These are phyloP conservation scores for Aurelia sp. DNA, from an alignment of 30 jellyfish, hydroid and myxozoan species.

Conservation along the genomic window DNA sequence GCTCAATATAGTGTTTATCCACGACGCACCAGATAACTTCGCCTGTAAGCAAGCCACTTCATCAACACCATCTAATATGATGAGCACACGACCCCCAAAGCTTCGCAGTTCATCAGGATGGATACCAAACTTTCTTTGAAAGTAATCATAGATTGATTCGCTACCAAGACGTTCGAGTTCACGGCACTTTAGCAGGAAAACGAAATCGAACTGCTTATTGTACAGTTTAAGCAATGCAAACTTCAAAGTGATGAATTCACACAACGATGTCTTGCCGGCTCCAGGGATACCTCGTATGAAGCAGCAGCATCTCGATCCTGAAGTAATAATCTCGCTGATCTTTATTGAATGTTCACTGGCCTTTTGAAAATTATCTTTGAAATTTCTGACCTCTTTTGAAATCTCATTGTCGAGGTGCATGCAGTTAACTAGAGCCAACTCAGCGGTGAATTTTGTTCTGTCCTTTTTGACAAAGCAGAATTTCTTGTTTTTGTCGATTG, in stretches of 20 bases:
- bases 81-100: background rate
- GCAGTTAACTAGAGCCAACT: too few relatives aligned
- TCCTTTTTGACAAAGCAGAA: too few relatives aligned
- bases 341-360: background rate
- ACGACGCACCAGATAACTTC: background rate
- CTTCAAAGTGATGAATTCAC: background rate
- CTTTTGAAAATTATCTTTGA: background rate
- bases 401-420: too few relatives aligned
- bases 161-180: background rate
- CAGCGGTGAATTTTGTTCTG: too few relatives aligned
- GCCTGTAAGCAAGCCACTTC: background rate
- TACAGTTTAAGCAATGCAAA: background rate
- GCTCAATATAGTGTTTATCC: background rate
- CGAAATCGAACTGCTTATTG: background rate
- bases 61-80: constrained; percentile 10
- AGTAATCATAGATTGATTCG: background rate
- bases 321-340: background rate
- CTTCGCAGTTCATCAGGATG: background rate
- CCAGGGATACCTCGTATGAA: constrained; percentile 16
- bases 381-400: background rate
- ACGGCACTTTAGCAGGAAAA: constrained; percentile 2
- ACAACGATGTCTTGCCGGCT: constrained; percentile 12
- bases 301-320: background rate
- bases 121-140: constrained; percentile 4
- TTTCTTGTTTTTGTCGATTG: too few relatives aligned